A percentile compares a stretch with the other conserved stretches of the same genome.
phyloP scores from a whole-genome alignment of 2,797 vertebrate species.

The Betta splendens region DNA sequence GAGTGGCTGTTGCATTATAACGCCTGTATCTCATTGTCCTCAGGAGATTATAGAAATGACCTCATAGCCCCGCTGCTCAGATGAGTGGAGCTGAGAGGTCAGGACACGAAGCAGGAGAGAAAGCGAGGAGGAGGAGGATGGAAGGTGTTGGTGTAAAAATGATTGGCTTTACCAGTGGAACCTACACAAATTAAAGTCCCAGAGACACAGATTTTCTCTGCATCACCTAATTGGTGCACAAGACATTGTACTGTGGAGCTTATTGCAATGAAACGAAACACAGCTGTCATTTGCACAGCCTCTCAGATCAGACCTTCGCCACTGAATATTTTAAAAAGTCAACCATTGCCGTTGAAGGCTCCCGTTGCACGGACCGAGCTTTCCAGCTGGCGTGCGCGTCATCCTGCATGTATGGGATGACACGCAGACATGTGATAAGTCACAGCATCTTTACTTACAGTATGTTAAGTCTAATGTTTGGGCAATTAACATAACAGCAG shows the following conservation, averaged over 20 bases:
- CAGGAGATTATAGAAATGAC: conserved; percentile 57
- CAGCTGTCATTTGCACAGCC: conserved; percentile 18
- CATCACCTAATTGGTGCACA: conserved; percentile 4
- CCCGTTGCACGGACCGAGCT: conserved; percentile 44
- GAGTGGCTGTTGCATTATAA: conserved; percentile 53
- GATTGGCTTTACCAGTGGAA: not conserved
- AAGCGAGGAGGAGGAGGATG: not conserved
- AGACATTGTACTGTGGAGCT: not conserved
- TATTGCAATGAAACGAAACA: not conserved
- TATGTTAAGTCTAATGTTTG: not conserved
- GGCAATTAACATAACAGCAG: too few species aligned
- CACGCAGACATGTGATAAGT: conserved; percentile 45
- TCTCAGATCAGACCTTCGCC: conserved; percentile 34
- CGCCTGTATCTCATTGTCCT: conserved; percentile 63
- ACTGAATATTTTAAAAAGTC: conserved; percentile 66
- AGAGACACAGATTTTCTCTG: not conserved
- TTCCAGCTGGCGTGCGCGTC: conserved; percentile 59
- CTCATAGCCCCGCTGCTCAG: conserved; percentile 49
- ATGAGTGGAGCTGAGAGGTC: conserved; percentile 28
- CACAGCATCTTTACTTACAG: too few species aligned
- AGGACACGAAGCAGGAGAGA: conserved; percentile 1
- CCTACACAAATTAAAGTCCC: not conserved
- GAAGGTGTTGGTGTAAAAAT: not conserved
- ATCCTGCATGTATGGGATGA: conserved; percentile 43
- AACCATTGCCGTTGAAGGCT: conserved; percentile 38